Evolutionary conservation across 2,888 invertebrate genomes (phyloP).

Genomic region (Podabrus alpinus): DNA sequence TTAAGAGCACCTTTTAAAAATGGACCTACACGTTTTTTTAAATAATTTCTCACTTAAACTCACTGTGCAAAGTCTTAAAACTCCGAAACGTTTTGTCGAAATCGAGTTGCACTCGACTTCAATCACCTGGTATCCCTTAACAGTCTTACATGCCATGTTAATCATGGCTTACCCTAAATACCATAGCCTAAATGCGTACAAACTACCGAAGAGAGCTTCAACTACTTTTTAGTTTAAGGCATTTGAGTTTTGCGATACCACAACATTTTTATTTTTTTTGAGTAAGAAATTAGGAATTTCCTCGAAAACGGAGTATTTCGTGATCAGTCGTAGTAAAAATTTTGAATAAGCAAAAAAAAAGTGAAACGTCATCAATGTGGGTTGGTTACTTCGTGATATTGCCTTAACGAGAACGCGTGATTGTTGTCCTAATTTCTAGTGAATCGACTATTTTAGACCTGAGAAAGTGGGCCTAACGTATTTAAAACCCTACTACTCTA

Average conservation of each 20-base stretch:
- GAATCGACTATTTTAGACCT: constrained; percentile 46
- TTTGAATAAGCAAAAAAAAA: constrained; percentile 1
- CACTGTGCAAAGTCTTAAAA: constrained; percentile 45
- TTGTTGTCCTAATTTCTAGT: constrained; percentile 26
- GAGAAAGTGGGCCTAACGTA: constrained; percentile 54
- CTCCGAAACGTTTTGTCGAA: constrained; percentile 33
- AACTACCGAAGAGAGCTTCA: constrained; percentile 24
- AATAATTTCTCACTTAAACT: constrained; percentile 38
- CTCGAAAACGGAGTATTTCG: background rate
- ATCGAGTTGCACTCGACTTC: constrained; percentile 28
- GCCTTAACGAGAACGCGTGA: constrained; percentile 27
- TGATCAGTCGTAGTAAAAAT: background rate
- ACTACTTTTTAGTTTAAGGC: constrained; percentile 16
- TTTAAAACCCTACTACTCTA: constrained; percentile 41
- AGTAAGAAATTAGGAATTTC: background rate
- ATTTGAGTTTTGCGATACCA: constrained; percentile 13
- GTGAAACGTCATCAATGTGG: background rate
- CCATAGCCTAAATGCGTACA: constrained; percentile 26
- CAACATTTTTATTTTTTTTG: constrained; percentile 3
- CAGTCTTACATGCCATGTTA: constrained; percentile 46
- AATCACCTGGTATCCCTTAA: constrained; percentile 54
- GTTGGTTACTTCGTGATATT: constrained; percentile 14
- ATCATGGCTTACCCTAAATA: constrained; percentile 31
- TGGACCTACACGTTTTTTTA: constrained; percentile 45
- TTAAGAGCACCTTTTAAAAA: constrained; percentile 44